Conservation (phyloP, 2,113 vertebrate species). For the Atherinomorus stipes region DNA sequence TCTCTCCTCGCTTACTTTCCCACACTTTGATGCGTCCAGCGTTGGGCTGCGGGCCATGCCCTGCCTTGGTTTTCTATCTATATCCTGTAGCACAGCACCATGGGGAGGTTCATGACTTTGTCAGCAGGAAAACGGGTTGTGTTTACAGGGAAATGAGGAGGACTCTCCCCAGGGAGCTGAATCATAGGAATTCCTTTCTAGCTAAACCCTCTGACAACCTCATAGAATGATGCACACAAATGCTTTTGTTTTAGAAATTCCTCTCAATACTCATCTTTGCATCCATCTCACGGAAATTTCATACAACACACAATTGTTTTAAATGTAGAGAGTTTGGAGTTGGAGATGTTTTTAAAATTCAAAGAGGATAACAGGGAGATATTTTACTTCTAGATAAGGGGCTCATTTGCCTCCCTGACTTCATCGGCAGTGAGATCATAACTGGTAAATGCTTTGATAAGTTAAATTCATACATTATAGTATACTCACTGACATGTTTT, state of each 20-base stretch:
- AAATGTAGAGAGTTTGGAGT: too few relatives aligned
- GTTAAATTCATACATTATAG: too few relatives aligned
- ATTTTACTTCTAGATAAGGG: too few relatives aligned
- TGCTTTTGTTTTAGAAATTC: slow-evolving; percentile 9
- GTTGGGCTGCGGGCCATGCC: slow-evolving; percentile 47
- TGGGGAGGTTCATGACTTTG: slow-evolving; percentile 53
- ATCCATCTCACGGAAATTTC: slow-evolving; percentile 9
- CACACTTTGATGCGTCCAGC: slow-evolving; percentile 19
- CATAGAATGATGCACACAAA: slow-evolving; percentile 3
- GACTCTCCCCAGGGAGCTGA: slow-evolving; percentile 58
- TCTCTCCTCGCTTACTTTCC: slow-evolving; percentile 16
- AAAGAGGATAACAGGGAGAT: too few relatives aligned
- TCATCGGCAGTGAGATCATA: too few relatives aligned
- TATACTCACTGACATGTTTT: too few relatives aligned
- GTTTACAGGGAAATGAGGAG: slow-evolving; percentile 63
- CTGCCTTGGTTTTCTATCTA: slow-evolving; percentile 63
- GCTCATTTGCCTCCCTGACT: too few relatives aligned
- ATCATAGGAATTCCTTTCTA: slow-evolving; percentile 43
- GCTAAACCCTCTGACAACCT: slow-evolving; percentile 14
- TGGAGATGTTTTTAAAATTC: too few relatives aligned
- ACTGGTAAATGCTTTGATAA: too few relatives aligned
- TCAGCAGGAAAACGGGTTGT: slow-evolving; percentile 62
- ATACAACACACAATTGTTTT: not conserved
- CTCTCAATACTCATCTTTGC: slow-evolving; percentile 4
- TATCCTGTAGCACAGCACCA: slow-evolving; percentile 67